A percentile compares a stretch with the other conserved stretches of the same genome.
Conservation (phyloP, 2,113 vertebrate genomes). For the Corythoichthys haematopterus region DNA sequence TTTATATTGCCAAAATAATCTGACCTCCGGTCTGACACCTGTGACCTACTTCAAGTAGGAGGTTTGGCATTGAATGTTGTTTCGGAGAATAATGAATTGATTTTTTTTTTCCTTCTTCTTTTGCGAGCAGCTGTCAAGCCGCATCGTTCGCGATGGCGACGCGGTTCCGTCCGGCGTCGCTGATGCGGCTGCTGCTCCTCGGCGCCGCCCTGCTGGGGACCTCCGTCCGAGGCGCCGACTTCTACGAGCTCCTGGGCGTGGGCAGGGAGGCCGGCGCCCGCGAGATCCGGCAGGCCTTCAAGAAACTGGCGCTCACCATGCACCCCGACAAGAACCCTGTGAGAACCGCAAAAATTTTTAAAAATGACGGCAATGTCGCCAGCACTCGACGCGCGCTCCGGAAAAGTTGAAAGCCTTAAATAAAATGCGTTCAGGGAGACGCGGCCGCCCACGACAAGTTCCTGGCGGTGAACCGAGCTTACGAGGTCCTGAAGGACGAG, state of each 20-base stretch:
- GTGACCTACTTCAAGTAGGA: too few species aligned
- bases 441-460: constrained; percentile 88
- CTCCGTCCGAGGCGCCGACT: constrained; percentile 77
- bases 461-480: constrained; percentile 91
- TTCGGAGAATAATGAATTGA: too few species aligned
- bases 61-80: too few species aligned
- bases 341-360: constrained; percentile 31
- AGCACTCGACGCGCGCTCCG: too few species aligned
- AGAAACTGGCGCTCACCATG: constrained; percentile 91
- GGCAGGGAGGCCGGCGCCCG: constrained; percentile 86
- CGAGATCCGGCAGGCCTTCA: constrained; percentile 94
- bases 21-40: too few species aligned
- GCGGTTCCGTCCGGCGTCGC: background rate
- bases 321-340: constrained; percentile 99
- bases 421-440: constrained; percentile 74
- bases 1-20: too few species aligned
- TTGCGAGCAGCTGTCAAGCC: too few species aligned
- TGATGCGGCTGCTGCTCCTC: constrained; percentile 16
- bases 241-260: constrained; percentile 85
- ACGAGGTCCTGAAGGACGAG: constrained; percentile 96
- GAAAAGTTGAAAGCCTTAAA: too few species aligned
- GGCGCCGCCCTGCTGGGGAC: constrained; percentile 5
- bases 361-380: too few species aligned
- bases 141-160: background rate
- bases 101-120: too few species aligned